phyloP scores from a whole-genome alignment of 2,113 vertebrate genomes.

The Zeus faber region DNA sequence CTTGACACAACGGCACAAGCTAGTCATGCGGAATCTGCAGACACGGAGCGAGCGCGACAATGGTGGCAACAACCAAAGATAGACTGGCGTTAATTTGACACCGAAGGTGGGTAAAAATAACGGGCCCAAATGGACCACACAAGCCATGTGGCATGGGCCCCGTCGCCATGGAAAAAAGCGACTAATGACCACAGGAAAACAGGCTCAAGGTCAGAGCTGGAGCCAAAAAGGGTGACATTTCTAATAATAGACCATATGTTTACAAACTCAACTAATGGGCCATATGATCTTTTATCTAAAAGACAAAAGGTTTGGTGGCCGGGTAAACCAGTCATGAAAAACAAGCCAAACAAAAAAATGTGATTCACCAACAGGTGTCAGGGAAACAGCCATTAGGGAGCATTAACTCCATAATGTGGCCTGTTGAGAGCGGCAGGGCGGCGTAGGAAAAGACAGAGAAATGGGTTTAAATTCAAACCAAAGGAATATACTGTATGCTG shows the following conservation, averaged over 20 bases:
- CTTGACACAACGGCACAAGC: slow-evolving; percentile 3
- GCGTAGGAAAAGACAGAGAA: neutral
- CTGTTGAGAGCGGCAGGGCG: neutral
- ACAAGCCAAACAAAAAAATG: too few species aligned
- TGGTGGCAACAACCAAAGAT: neutral
- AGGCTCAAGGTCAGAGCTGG: neutral
- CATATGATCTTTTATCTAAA: too few species aligned
- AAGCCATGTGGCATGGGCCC: neutral
- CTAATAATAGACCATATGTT: too few species aligned
- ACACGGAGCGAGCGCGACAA: neutral
- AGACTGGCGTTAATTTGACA: neutral
- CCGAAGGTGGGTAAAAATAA: neutral
- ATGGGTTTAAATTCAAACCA: neutral
- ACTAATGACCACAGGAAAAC: neutral
- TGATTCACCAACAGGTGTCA: too few species aligned
- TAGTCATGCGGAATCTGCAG: neutral
- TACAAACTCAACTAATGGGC: too few species aligned
- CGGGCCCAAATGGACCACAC: neutral
- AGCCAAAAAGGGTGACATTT: too few species aligned
- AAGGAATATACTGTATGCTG: neutral
- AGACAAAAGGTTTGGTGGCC: too few species aligned
- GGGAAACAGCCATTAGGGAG: neutral
- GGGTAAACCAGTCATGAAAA: too few species aligned
- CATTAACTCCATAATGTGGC: neutral
- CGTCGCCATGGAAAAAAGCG: neutral